Evolutionary conservation across 2,888 invertebrate genomes (phyloP), one percentile per base, ranked within the genome.

Genomic region (Panopea generosa): DNA sequence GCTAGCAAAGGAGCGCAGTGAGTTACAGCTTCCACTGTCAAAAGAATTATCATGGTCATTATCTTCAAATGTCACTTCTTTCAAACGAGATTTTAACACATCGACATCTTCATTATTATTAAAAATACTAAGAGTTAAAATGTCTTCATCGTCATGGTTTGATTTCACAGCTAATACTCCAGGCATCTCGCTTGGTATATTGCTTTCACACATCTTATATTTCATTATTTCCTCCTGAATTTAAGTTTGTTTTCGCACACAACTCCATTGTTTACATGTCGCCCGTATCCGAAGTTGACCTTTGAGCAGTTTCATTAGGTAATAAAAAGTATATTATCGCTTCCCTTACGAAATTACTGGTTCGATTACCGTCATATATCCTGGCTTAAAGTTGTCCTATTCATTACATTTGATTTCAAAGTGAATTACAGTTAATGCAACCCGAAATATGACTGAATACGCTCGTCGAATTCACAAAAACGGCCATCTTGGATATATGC

Each of bases 41-140:
- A 16, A 16, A 7, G 7, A 11, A 9, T 45, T 16, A 45, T 6
- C 20, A n/a, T n/a, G 6, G 3, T 45, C 20, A 45, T 45, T 6
- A 20, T 45, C 45, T 45, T 16, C 45, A 9, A 45, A 45, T 45
- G 45, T 9, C 6, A 72, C 70, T 68, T 75, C 72, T 60, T 67
- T 81, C 2, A 84, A 45, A 66, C 80, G 75, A 9, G 77, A 69
- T 74, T 88, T 88, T 26, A 88, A 56, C 47, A 61, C 55, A 59
- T 86, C 86, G 40, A 86, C 79, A 77, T 88, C 84, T 61, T 86
- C 85, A 57, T 74, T 67, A 50, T 78, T 75, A 18, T 70, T 62
- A 20, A 78, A 71, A 43, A 78, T 55, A 45, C 53, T 78, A 3
- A 74, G 50, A 24, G 74, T 74, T 1, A 78, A 27, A 29, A 74